Evolutionary conservation across 2,113 vertebrate species (phyloP), one percentile per base, ranked within the genome.

Genomic region (Echinops telfairi): DNA sequence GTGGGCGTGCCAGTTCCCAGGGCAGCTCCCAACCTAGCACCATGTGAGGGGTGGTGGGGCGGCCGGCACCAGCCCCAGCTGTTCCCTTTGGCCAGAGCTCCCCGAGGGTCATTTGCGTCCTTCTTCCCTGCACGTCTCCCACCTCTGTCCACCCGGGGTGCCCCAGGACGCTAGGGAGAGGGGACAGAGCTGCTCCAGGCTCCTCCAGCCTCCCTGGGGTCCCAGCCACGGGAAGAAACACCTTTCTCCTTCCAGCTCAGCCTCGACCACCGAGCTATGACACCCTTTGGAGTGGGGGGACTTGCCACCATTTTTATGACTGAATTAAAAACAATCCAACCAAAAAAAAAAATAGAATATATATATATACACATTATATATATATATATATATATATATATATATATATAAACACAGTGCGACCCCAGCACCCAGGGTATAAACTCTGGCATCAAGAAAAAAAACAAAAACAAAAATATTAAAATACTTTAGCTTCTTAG

Each of bases 401-500:
- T 92, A 94, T 96, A 91, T 95, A 95, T 90, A 6, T 29, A 53
- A 94, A 98, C 97, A 97, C 97, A 97, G 97, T 97, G 97, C 80
- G 57, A 97, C 95, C 97, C 97, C 97, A 96, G 22, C 88, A 96
- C 95, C 95, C 97, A 95, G 97, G 97, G 97, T 97, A 97, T 95
- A 97, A 98, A 97, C 98, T 97, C 97, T 98, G 97, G 97, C 97
- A 98, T 98, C 94, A 88, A 97, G 97, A 93, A 97, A 98, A 97
- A 95, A 36, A 4, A 0, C 2, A 66, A 66, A 25, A 93, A 95
- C 19, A 9, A 86, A 86, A 83, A 97, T 98, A 98, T 97, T 98
- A 98, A 98, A 98, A 98, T 98, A 98, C 97, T 98, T 98, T 97
- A 0, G 27, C 79, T 97, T 98, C 95, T 98, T 98, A 96, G 97